phyloP scores from a whole-genome alignment of 2,113 vertebrate species.

The Brachypodius melanocephalos region DNA sequence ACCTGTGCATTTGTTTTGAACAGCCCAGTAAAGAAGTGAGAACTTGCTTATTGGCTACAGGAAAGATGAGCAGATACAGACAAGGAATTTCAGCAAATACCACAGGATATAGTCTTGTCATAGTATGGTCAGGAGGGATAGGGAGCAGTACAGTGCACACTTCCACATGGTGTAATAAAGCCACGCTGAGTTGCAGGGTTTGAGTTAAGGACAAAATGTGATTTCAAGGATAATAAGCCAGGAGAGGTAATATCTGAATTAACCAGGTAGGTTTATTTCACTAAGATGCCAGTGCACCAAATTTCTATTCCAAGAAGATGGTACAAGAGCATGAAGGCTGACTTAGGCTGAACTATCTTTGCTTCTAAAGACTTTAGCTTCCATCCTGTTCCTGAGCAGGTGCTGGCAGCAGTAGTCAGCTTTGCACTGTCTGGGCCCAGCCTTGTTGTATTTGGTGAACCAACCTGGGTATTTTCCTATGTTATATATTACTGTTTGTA shows the following conservation, averaged over 20 bases:
- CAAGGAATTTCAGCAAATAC: not conserved
- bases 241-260: not conserved
- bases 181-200: not conserved
- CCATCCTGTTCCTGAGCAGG: not conserved
- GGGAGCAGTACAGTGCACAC: not conserved
- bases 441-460: not conserved
- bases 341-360: not conserved
- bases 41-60: not conserved
- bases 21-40: not conserved
- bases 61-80: rapidly evolving
- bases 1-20: not conserved
- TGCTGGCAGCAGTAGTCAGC: not conserved
- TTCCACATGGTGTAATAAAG: not conserved
- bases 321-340: not conserved
- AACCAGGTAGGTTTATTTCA: not conserved
- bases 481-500: rapidly evolving
- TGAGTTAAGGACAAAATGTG: not conserved
- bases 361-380: not conserved
- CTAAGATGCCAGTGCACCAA: not conserved
- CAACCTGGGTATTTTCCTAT: not conserved
- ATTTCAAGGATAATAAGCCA: not conserved
- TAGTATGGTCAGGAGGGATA: not conserved
- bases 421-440: not conserved
- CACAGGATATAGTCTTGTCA: not conserved
- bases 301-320: not conserved